Evolutionary conservation across 2,888 invertebrate species (phyloP).

Genomic region (Lycocerus yunnanus): DNA sequence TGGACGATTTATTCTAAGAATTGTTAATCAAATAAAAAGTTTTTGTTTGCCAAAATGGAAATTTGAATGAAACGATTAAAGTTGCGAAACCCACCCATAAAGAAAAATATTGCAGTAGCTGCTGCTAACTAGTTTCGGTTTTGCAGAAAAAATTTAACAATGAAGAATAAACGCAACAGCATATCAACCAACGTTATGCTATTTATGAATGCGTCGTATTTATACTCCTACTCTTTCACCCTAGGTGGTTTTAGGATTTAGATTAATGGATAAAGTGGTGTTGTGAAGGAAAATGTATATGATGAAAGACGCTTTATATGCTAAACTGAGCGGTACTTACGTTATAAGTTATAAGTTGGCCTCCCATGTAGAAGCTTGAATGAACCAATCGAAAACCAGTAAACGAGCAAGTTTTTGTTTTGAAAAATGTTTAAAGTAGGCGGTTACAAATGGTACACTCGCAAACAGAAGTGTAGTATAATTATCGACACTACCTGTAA

Average conservation of each 20-base stretch:
- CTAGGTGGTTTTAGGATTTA: not conserved
- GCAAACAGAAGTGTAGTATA: constrained; percentile 18
- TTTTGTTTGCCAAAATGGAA: not conserved
- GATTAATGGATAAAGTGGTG: constrained; percentile 13
- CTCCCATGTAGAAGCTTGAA: constrained; percentile 37
- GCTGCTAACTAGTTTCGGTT: constrained; percentile 19
- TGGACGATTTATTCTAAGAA: constrained; percentile 16
- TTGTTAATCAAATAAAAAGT: not conserved
- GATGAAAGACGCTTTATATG: constrained; percentile 27
- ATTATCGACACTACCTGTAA: constrained; percentile 26
- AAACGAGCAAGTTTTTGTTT: constrained; percentile 29
- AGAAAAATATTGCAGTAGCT: constrained; percentile 23
- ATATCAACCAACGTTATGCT: not conserved
- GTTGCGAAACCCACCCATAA: constrained; percentile 22
- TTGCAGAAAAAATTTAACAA: constrained; percentile 20
- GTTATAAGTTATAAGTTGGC: constrained; percentile 33
- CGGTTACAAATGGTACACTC: constrained; percentile 34
- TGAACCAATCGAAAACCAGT: constrained; percentile 30
- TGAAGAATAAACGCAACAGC: constrained; percentile 24
- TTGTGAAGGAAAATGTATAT: constrained; percentile 23
- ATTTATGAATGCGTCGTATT: constrained; percentile 11
- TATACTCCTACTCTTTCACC: constrained; percentile 11
- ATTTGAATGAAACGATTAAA: constrained; percentile 4
- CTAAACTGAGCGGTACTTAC: constrained; percentile 27
- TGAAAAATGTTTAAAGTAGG: constrained; percentile 33